Conservation (phyloP, 2,797 vertebrate species). For the Lacerta bilineata region DNA sequence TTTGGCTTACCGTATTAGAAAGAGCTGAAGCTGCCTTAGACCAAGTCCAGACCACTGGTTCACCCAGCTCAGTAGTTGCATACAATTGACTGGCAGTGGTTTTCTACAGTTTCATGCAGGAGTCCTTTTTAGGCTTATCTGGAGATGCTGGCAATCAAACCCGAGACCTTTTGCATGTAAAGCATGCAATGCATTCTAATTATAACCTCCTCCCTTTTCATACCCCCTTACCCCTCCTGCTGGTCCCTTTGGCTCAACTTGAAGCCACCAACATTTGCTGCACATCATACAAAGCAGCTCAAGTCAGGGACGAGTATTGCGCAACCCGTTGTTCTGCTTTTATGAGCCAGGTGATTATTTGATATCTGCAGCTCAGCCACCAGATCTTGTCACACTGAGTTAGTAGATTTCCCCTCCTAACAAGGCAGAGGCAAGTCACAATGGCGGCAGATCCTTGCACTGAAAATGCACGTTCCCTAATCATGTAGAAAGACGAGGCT, state of each 20-base stretch:
- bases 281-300: not conserved
- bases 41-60: too few species aligned
- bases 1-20: not conserved
- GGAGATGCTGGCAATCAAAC: too few species aligned
- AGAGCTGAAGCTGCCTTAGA: too few species aligned
- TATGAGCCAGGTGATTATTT: not conserved
- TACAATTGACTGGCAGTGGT: too few species aligned
- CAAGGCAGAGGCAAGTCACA: not conserved
- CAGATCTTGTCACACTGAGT: not conserved
- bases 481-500: not conserved
- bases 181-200: too few species aligned
- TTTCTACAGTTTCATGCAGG: not conserved
- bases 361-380: not conserved
- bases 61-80: too few species aligned
- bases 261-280: not conserved
- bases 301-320: not conserved
- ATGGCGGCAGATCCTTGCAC: not conserved
- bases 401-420: not conserved
- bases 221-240: not conserved
- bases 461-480: not conserved
- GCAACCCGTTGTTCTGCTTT: not conserved
- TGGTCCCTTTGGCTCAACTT: not conserved
- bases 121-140: too few species aligned
- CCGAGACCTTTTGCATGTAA: too few species aligned
- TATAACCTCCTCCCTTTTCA: not conserved